These are phyloP conservation scores for Nothobranchius kuhntae DNA, from an alignment of 2,113 vertebrate genomes.

Conservation along the genomic window DNA sequence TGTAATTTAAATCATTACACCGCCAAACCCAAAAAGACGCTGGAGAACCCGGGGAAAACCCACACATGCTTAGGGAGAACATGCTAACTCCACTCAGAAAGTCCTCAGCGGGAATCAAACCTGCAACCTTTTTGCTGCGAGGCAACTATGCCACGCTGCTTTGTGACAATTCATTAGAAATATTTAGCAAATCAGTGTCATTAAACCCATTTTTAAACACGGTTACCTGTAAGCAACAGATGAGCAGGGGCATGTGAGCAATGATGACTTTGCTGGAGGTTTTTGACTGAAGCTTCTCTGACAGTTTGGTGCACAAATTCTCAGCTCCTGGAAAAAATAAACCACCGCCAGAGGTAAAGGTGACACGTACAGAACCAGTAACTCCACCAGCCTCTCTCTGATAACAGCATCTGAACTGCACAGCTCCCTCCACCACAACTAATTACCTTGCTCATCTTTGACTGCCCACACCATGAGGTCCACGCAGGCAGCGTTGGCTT, in stretches of 20 bases:
- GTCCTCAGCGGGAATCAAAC: too few relatives aligned
- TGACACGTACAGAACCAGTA: not conserved
- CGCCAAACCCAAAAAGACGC: too few relatives aligned
- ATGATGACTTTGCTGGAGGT: constrained; percentile 97
- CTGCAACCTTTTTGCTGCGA: too few relatives aligned
- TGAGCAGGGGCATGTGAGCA: constrained; percentile 92
- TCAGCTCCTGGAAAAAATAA: constrained; percentile 84
- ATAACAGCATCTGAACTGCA: constrained; percentile 3
- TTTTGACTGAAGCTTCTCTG: constrained; percentile 96
- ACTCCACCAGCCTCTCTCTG: constrained; percentile 14
- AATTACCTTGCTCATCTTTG: constrained; percentile 94
- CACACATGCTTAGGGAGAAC: too few relatives aligned
- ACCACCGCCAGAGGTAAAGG: constrained; percentile 9
- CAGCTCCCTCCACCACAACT: constrained; percentile 6
- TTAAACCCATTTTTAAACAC: not conserved
- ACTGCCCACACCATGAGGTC: constrained; percentile 99
- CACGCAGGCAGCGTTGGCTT: constrained; percentile 95
- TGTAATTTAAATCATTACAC: too few relatives aligned
- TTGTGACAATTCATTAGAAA: too few relatives aligned
- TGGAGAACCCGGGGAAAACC: too few relatives aligned
- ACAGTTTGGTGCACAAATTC: constrained; percentile 93
- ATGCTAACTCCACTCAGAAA: too few relatives aligned
- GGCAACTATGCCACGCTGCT: too few relatives aligned
- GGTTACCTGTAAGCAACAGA: constrained; percentile 93
- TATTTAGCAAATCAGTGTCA: not conserved